Percentiles rank a stretch among this genome's conserved stretches.
Evolutionary conservation across 2,797 vertebrate species (phyloP).

Genomic region (Sebastes taczanowskii): DNA sequence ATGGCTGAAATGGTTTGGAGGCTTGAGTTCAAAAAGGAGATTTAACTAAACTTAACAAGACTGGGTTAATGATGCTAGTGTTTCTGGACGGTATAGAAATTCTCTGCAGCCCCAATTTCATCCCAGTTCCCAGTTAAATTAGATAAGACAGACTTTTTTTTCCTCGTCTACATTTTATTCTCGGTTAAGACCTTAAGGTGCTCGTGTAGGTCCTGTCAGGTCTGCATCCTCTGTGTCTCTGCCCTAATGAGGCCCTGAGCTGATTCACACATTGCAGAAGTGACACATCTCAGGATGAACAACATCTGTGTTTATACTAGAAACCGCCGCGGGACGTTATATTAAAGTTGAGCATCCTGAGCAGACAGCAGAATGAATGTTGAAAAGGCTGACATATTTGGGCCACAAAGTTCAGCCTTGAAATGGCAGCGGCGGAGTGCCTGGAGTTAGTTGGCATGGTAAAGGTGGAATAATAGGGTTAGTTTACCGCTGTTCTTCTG

Average conservation of each 20-base stretch:
- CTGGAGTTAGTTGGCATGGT: constrained; percentile 47
- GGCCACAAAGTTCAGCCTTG: constrained; percentile 56
- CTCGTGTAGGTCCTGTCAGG: constrained; percentile 12
- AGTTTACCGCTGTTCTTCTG: constrained; percentile 45
- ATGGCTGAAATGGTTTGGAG: constrained; percentile 31
- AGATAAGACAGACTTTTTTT: constrained; percentile 32
- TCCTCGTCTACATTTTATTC: constrained; percentile 9
- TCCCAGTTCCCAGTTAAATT: constrained; percentile 39
- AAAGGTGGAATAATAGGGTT: constrained; percentile 55
- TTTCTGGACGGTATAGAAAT: constrained; percentile 40
- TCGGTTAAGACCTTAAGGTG: constrained; percentile 23
- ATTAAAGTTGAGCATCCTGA: constrained; percentile 28
- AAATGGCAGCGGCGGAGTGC: constrained; percentile 38
- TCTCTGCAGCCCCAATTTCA: constrained; percentile 44
- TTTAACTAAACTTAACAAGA: constrained; percentile 49
- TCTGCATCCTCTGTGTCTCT: constrained; percentile 15
- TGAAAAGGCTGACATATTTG: constrained; percentile 65
- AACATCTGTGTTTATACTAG: constrained; percentile 43
- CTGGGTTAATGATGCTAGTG: constrained; percentile 53
- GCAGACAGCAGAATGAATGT: constrained; percentile 37
- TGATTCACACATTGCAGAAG: constrained; percentile 54
- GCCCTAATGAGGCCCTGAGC: constrained; percentile 48
- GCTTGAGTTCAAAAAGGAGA: constrained; percentile 33
- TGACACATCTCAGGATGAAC: constrained; percentile 40
- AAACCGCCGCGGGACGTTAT: constrained; percentile 38